Percentiles rank a stretch among this genome's conserved stretches.
Conservation (phyloP, 2,888 invertebrate genomes). For the Bimastos eiseni region DNA sequence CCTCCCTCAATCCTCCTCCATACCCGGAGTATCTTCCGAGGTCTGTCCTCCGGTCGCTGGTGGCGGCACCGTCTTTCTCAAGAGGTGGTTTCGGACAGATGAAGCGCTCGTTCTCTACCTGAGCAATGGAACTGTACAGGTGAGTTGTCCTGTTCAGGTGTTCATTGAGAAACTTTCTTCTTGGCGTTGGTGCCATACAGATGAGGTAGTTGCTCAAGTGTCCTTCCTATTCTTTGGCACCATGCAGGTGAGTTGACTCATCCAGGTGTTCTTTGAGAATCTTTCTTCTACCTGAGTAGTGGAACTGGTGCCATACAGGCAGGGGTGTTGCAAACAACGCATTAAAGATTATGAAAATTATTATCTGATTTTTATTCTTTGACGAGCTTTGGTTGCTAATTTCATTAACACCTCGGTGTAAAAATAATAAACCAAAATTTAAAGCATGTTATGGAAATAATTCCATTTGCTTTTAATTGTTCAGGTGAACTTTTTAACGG, state of each 20-base stretch:
- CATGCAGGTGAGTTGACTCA: conserved; percentile 53
- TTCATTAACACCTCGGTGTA: too few relatives aligned
- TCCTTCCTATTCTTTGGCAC: conserved; percentile 48
- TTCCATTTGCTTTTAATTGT: too few relatives aligned
- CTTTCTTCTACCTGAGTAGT: background rate
- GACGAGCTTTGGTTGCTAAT: too few relatives aligned
- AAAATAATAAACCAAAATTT: too few relatives aligned
- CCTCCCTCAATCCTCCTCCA: conserved; percentile 48
- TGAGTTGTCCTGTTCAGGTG: conserved; percentile 40
- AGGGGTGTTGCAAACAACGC: background rate
- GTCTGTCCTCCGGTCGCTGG: background rate
- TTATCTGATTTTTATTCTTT: too few relatives aligned
- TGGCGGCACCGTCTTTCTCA: conserved; percentile 58
- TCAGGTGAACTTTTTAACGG: conserved; percentile 63
- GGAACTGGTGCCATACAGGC: background rate
- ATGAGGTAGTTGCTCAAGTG: background rate
- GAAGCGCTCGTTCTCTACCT: conserved; percentile 63
- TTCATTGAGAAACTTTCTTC: background rate
- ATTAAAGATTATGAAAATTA: too few relatives aligned
- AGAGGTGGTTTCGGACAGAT: conserved; percentile 63
- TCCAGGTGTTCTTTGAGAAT: background rate
- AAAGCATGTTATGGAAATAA: too few relatives aligned
- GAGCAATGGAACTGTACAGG: conserved; percentile 61
- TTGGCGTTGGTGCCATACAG: background rate
- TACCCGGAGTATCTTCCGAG: conserved; percentile 56